Evolutionary conservation across 2,113 vertebrate species (phyloP).

Genomic region (Syrmaticus mikado): DNA sequence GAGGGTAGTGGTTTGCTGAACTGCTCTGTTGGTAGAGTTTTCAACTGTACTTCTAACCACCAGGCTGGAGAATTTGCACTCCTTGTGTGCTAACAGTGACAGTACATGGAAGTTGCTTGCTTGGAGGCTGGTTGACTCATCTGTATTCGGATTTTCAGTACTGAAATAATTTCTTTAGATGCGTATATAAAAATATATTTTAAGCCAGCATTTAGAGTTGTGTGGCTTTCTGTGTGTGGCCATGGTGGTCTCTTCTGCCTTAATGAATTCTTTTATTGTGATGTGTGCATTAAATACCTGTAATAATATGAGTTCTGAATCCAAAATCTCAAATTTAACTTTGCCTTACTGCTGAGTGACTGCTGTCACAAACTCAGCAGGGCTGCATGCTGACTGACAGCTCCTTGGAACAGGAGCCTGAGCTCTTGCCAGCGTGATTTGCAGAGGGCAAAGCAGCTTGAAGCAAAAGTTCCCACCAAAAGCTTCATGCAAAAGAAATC

Average conservation of each 20-base stretch:
- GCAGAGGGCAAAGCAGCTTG: not conserved
- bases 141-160: not conserved
- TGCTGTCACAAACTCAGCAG: not conserved
- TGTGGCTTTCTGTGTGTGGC: not conserved
- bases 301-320: not conserved
- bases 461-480: not conserved
- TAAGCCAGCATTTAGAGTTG: not conserved
- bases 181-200: not conserved
- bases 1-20: not conserved
- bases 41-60: not conserved
- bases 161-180: not conserved
- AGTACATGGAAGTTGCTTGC: not conserved
- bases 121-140: not conserved
- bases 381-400: not conserved
- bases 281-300: not conserved
- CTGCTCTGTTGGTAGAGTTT: not conserved
- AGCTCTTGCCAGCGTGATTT: not conserved
- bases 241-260: not conserved
- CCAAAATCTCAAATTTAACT: not conserved
- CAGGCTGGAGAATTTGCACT: not conserved
- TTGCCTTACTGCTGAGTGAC: not conserved
- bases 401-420: too few species aligned
- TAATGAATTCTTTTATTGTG: not conserved
- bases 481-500: not conserved
- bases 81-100: not conserved